Conservation (phyloP, 2,888 invertebrate genomes). For the Hydrotaea cyrtoneurina region DNA sequence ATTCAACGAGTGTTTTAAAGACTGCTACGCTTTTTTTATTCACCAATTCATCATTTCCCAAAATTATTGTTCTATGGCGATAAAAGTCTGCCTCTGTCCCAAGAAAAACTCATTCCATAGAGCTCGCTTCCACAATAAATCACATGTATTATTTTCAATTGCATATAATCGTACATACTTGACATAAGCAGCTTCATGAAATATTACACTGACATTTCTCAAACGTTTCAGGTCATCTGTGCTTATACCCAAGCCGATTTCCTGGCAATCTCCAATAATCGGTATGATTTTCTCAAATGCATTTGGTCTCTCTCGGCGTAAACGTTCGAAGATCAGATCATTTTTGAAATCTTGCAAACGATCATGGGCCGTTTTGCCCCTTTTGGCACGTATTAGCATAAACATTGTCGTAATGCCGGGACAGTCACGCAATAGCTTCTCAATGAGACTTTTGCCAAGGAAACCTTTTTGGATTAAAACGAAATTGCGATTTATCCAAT, state of each 20-base stretch:
- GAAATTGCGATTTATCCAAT: not conserved
- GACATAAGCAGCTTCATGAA: conserved; percentile 89
- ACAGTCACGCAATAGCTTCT: conserved; percentile 91
- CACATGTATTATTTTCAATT: no score
- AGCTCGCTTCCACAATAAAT: no score
- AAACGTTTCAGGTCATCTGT: conserved; percentile 82
- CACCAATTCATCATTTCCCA: no score
- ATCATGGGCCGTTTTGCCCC: conserved; percentile 84
- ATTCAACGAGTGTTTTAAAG: no score
- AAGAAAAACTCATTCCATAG: no score
- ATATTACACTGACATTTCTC: conserved; percentile 85
- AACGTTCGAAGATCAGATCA: conserved; percentile 79
- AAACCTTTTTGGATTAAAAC: conserved; percentile 83
- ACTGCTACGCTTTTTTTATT: no score
- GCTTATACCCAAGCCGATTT: conserved; percentile 82
- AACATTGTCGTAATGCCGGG: conserved; percentile 87
- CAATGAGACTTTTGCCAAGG: conserved; percentile 91
- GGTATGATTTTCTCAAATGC: conserved; percentile 84
- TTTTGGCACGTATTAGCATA: conserved; percentile 87
- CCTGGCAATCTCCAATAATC: conserved; percentile 83
- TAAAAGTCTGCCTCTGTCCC: no score
- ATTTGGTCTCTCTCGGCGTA: conserved; percentile 82
- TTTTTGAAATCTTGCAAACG: conserved; percentile 84
- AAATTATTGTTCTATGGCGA: no score
- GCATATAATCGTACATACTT: conserved; percentile 76